Conservation (phyloP, 2,888 invertebrate genomes). For the Heliconius charithonia region DNA sequence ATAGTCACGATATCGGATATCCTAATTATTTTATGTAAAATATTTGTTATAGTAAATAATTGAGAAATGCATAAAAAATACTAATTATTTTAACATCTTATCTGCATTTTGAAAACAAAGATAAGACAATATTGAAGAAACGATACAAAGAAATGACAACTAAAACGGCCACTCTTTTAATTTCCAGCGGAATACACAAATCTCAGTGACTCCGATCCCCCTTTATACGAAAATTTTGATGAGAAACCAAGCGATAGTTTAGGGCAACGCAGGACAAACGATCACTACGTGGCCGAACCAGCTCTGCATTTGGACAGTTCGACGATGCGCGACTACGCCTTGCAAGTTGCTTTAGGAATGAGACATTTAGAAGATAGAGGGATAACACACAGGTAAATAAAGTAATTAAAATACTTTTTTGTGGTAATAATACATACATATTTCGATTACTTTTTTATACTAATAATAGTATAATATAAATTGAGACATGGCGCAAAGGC, state of each 20-base stretch:
- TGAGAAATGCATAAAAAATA: neutral
- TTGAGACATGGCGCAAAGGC: no score
- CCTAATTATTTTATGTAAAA: neutral
- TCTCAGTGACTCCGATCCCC: conserved; percentile 75
- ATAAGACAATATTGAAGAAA: neutral
- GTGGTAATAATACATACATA: no score
- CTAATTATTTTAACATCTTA: no score
- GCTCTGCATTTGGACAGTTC: conserved; percentile 69
- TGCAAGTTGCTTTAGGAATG: conserved; percentile 93
- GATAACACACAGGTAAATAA: conserved; percentile 87
- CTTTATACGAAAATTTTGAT: conserved; percentile 54
- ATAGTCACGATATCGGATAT: neutral
- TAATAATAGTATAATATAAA: no score
- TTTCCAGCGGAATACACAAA: conserved; percentile 83
- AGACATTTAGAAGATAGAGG: conserved; percentile 87
- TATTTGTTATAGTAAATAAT: no score
- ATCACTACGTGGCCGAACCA: conserved; percentile 77
- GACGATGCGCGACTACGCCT: conserved; percentile 87
- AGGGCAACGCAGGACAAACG: conserved; percentile 52
- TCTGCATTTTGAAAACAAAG: no score
- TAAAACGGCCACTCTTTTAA: neutral
- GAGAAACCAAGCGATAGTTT: conserved; percentile 58
- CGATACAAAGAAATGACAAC: neutral
- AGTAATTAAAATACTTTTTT: neutral
- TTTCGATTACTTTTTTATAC: no score